phyloP scores from a whole-genome alignment of 2,113 vertebrate genomes.

The Delphinapterus leucas region DNA sequence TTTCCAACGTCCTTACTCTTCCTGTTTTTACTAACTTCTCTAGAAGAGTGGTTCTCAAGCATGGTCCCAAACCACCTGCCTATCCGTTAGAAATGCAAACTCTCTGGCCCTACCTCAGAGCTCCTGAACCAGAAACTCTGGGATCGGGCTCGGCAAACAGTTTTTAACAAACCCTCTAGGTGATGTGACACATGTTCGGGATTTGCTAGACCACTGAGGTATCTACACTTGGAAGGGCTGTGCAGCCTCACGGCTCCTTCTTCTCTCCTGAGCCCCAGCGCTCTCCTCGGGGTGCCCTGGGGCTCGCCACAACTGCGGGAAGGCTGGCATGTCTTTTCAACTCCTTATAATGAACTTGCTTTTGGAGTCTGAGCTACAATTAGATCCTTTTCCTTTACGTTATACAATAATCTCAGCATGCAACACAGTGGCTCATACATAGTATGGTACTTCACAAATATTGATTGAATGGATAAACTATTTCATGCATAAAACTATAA shows the following conservation, averaged over 20 bases:
- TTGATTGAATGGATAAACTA: background rate
- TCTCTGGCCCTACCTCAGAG: background rate
- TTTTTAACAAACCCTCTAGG: background rate
- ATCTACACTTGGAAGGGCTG: background rate
- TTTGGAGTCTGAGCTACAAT: background rate
- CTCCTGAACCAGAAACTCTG: background rate
- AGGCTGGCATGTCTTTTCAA: background rate
- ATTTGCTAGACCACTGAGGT: background rate
- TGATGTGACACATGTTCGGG: background rate
- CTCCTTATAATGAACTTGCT: background rate
- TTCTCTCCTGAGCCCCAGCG: background rate
- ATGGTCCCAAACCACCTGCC: background rate
- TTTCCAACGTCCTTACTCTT: background rate
- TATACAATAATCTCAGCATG: background rate
- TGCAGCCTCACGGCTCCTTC: background rate
- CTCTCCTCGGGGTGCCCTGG: background rate
- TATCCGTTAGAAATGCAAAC: background rate
- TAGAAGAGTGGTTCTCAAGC: background rate
- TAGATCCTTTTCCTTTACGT: background rate
- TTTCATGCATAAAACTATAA: background rate
- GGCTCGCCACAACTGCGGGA: fast-evolving
- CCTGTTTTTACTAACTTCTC: background rate
- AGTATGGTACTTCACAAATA: background rate
- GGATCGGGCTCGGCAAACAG: no score
- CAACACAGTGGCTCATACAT: background rate